Conservation (phyloP, 2,113 vertebrate genomes). For the Oncorhynchus gorbuscha region DNA sequence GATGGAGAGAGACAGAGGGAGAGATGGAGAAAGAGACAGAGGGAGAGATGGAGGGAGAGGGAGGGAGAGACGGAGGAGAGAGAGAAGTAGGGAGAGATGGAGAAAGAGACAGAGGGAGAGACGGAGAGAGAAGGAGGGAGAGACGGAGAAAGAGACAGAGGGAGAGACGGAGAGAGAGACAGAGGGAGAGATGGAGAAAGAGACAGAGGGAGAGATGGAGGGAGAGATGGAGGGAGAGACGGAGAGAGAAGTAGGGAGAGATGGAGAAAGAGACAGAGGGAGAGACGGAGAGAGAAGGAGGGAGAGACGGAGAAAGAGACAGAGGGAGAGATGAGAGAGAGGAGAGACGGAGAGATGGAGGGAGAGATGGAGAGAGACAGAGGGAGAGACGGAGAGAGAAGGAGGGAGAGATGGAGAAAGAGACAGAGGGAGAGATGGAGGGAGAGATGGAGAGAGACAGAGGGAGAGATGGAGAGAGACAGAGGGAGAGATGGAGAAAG, state of each 20-base stretch:
- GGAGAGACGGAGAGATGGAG: constrained; percentile 41
- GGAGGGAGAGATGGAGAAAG: neutral
- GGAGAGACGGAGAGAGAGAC: constrained; percentile 16
- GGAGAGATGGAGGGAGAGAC: constrained; percentile 17
- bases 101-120: too few species aligned
- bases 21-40: too few species aligned
- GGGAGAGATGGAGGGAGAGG: too few species aligned
- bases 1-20: constrained; percentile 29
- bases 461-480: too few species aligned
- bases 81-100: constrained; percentile 54
- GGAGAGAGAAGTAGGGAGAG: too few species aligned
- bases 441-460: constrained; percentile 12
- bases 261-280: constrained; percentile 17
- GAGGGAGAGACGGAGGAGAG: constrained; percentile 6
- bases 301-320: too few species aligned
- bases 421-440: constrained; percentile 44
- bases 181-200: too few species aligned
- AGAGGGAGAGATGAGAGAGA: constrained; percentile 1
- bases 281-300: too few species aligned
- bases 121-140: neutral
- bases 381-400: neutral
- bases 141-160: neutral
- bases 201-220: constrained; percentile 57
- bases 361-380: constrained; percentile 31
- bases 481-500: too few species aligned